Evolutionary conservation across 1,140 invertebrate genomes (phyloP).

Genomic region (Pomacea maculata): DNA sequence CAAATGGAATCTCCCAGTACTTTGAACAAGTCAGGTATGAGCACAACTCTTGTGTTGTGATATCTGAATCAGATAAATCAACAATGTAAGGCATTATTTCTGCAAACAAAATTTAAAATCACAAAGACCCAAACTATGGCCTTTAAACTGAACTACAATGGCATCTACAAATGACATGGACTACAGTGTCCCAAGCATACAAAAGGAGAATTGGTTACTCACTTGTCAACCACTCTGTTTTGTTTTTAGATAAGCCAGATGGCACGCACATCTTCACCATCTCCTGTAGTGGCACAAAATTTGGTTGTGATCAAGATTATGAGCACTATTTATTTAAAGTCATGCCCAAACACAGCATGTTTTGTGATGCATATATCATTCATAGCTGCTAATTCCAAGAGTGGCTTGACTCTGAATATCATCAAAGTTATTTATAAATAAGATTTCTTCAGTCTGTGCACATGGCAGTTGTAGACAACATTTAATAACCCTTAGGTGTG

Average conservation of each 20-base stretch:
- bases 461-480: too few species aligned
- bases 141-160: conserved; percentile 2
- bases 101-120: not conserved
- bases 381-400: too few species aligned
- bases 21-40: conserved; percentile 91
- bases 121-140: not conserved
- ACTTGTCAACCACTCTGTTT: conserved; percentile 37
- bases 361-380: too few species aligned
- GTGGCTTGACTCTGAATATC: too few species aligned
- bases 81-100: not conserved
- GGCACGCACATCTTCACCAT: conserved; percentile 47
- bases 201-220: conserved; percentile 4
- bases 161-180: conserved; percentile 10
- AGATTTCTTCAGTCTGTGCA: too few species aligned
- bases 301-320: not conserved
- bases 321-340: not conserved
- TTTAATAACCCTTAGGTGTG: too few species aligned
- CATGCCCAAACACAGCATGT: not conserved
- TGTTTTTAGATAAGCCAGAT: conserved; percentile 38
- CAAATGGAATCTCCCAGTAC: conserved; percentile 85
- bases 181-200: not conserved
- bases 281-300: conserved; percentile 34
- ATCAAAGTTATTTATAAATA: too few species aligned
- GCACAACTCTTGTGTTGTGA: conserved; percentile 86
- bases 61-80: conserved; percentile 71